A percentile compares a stretch with the other conserved stretches of the same genome.
phyloP scores from a whole-genome alignment of 2,113 vertebrate species.

The Eulemur rufifrons region DNA sequence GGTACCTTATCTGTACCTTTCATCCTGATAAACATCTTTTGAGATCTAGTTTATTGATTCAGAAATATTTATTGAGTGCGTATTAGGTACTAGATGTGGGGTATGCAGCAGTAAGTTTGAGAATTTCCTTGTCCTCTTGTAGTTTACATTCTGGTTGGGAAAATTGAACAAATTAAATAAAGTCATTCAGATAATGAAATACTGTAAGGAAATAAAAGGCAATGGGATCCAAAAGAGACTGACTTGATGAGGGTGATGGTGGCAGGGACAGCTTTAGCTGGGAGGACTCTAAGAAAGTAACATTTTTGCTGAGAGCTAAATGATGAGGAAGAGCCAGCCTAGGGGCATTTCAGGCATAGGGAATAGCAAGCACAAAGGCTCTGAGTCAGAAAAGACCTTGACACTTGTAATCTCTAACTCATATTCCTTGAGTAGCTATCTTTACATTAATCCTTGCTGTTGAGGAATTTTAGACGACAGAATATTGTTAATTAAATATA shows the following conservation, averaged over 20 bases:
- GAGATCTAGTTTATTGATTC: neutral
- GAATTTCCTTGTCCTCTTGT: neutral
- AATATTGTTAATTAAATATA: slow-evolving; percentile 5
- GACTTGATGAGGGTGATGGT: neutral
- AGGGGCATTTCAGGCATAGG: neutral
- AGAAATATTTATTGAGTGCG: neutral
- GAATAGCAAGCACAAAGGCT: neutral
- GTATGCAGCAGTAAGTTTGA: neutral
- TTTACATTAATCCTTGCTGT: neutral
- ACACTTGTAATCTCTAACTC: neutral
- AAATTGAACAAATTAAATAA: neutral
- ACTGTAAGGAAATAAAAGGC: neutral
- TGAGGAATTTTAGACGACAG: slow-evolving; percentile 34
- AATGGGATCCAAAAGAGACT: neutral
- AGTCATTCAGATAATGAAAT: neutral
- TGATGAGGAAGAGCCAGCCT: neutral
- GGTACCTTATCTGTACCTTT: neutral
- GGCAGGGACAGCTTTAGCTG: neutral
- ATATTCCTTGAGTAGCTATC: neutral
- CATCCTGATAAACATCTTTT: neutral
- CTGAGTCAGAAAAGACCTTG: neutral
- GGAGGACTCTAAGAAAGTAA: neutral
- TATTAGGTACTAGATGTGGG: neutral
- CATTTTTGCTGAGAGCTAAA: neutral
- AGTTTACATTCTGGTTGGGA: neutral